Percentiles rank a stretch among this genome's conserved stretches.
phyloP scores from a whole-genome alignment of 2,888 invertebrate species.

The Xestia rhomboidea region DNA sequence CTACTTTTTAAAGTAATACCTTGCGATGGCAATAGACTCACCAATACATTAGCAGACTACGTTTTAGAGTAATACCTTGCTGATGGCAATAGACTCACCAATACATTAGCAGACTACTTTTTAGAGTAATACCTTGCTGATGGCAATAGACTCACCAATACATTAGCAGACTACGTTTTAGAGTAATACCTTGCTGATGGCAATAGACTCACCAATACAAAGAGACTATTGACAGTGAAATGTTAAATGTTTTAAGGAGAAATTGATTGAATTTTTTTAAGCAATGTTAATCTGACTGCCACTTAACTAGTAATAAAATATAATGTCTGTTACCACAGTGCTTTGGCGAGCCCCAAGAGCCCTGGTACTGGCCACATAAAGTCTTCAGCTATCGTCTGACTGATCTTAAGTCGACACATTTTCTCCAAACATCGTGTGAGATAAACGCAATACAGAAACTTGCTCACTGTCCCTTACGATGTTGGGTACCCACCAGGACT shows the following conservation, averaged over 20 bases:
- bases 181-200: not conserved
- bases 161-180: not conserved
- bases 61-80: not conserved
- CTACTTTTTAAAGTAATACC: too few species aligned
- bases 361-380: conserved; percentile 79
- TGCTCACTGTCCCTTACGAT: conserved; percentile 72
- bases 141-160: not conserved
- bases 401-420: conserved; percentile 74
- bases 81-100: not conserved
- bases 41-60: not conserved
- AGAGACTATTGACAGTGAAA: not conserved
- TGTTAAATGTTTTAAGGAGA: not conserved
- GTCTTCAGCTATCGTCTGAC: conserved; percentile 83
- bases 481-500: conserved; percentile 74
- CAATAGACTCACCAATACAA: not conserved
- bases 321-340: conserved; percentile 81
- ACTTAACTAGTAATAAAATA: conserved; percentile 21
- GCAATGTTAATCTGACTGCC: conserved; percentile 12
- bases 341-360: conserved; percentile 74
- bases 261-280: not conserved
- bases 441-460: conserved; percentile 59
- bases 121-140: not conserved
- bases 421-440: conserved; percentile 73
- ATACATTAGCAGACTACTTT: not conserved
- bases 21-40: not conserved